Conservation (phyloP, 2,888 invertebrate genomes). For the Alloscopus bannaensis region DNA sequence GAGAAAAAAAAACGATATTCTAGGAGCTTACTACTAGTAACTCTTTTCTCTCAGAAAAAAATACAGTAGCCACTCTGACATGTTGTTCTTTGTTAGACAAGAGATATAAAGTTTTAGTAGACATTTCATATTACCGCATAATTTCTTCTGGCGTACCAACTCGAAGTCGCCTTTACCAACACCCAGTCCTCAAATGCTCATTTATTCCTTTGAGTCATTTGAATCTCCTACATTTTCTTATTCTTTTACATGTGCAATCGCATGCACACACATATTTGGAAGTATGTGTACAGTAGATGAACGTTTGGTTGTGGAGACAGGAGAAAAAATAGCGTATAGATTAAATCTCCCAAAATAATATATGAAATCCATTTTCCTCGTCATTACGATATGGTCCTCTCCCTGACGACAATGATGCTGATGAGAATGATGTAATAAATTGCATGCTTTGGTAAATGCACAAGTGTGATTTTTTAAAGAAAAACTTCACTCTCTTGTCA, state of each 20-base stretch:
- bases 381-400: too few species aligned
- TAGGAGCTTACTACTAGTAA: background rate
- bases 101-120: background rate
- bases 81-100: background rate
- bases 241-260: background rate
- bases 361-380: slow-evolving; percentile 6
- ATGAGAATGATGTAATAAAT: background rate
- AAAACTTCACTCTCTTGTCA: slow-evolving; percentile 15
- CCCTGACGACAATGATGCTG: too few species aligned
- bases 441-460: slow-evolving; percentile 15
- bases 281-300: too few species aligned
- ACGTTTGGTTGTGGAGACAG: too few species aligned
- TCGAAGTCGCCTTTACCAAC: too few species aligned
- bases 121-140: background rate
- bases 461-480: background rate
- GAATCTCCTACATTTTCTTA: too few species aligned
- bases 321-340: too few species aligned
- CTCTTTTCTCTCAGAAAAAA: background rate
- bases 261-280: background rate
- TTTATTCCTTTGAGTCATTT: too few species aligned
- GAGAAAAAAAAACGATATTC: too few species aligned
- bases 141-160: background rate
- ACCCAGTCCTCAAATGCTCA: background rate
- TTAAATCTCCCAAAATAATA: slow-evolving; percentile 21
- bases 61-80: background rate